phyloP scores from a whole-genome alignment of 1,140 invertebrate species.

The Drosophila pachea region DNA sequence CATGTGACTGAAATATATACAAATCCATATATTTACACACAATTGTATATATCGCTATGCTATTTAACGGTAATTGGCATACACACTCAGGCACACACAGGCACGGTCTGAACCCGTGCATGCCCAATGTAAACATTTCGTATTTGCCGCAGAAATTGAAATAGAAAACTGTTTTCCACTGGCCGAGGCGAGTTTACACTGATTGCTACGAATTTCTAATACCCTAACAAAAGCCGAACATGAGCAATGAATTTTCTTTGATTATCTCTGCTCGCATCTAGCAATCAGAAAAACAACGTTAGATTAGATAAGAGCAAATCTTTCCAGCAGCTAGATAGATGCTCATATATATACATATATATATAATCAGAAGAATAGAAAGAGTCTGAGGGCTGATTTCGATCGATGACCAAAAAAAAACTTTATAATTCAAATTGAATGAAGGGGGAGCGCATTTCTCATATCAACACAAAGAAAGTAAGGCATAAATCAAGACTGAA shows the following conservation, averaged over 20 bases:
- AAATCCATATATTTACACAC: slow-evolving; percentile 7
- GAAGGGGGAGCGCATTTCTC: slow-evolving; percentile 16
- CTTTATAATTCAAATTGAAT: not conserved
- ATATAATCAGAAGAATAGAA: not conserved
- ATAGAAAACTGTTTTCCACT: not conserved
- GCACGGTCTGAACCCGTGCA: slow-evolving; percentile 46
- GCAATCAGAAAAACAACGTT: too few relatives aligned
- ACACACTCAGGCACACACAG: slow-evolving; percentile 2
- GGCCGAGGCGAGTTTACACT: too few relatives aligned
- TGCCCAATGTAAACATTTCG: slow-evolving; percentile 41
- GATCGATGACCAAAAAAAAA: not conserved
- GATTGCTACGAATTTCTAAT: too few relatives aligned
- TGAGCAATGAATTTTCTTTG: too few relatives aligned
- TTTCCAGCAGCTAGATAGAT: too few relatives aligned
- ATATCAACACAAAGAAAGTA: slow-evolving; percentile 53
- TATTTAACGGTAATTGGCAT: slow-evolving; percentile 62
- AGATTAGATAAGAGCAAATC: too few relatives aligned
- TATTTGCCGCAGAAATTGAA: slow-evolving; percentile 18
- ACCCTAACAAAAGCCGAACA: too few relatives aligned
- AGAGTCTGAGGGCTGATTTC: not conserved
- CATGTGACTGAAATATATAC: slow-evolving; percentile 48
- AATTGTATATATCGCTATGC: slow-evolving; percentile 38
- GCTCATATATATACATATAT: not conserved
- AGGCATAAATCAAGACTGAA: slow-evolving; percentile 16
- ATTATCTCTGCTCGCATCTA: too few relatives aligned